These are phyloP conservation scores for Papilio dardanus DNA, from an alignment of 1,140 invertebrate genomes.

Conservation along the genomic window DNA sequence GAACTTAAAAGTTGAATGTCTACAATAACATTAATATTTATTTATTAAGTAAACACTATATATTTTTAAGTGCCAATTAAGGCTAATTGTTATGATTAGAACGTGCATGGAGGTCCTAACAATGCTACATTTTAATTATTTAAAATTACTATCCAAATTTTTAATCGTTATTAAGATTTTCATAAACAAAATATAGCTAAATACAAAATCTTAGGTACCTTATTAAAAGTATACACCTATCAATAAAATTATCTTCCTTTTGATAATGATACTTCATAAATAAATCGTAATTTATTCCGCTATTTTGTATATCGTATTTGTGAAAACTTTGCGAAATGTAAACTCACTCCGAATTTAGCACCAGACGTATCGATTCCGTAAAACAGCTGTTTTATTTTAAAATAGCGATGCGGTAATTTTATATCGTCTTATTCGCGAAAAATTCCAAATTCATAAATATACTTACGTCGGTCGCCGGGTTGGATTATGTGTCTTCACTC, in stretches of 20 bases:
- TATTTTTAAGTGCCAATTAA: conserved; percentile 13
- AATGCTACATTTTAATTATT: too few species aligned
- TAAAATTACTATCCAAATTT: not conserved
- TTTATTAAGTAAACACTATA: not conserved
- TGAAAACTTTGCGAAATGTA: conserved; percentile 47
- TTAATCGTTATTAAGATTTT: not conserved
- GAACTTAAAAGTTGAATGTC: not conserved
- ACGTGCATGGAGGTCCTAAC: not conserved
- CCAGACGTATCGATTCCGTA: conserved; percentile 69
- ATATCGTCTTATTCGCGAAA: conserved; percentile 44
- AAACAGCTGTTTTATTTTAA: conserved; percentile 79
- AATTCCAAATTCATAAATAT: conserved; percentile 48
- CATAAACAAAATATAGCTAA: too few species aligned
- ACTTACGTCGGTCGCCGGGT: conserved; percentile 67
- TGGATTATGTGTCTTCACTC: conserved; percentile 70
- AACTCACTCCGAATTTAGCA: conserved; percentile 71
- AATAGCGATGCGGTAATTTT: conserved; percentile 68
- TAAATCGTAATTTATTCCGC: not conserved
- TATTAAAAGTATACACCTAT: not conserved
- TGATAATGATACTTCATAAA: not conserved
- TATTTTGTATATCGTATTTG: conserved; percentile 60
- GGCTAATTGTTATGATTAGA: not conserved
- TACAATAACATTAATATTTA: not conserved
- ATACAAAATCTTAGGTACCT: not conserved
- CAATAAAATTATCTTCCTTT: not conserved